Evolutionary conservation across 2,888 invertebrate genomes (phyloP).

Genomic region (Cryptus viduatorius): DNA sequence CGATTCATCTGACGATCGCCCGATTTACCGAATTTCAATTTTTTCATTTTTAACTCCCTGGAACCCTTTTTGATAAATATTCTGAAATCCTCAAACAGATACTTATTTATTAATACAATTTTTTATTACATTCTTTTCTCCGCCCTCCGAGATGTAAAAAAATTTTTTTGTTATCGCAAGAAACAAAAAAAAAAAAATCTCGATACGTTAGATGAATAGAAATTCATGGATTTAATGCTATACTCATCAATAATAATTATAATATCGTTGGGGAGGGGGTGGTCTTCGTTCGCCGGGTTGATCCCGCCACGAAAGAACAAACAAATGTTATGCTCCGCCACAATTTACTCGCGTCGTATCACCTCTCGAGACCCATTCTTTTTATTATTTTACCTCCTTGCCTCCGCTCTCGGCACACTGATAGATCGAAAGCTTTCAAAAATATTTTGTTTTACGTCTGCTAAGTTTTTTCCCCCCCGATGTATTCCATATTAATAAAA

Average conservation of each 20-base stretch:
- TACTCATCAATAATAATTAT: conserved; percentile 43
- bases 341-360: conserved; percentile 13
- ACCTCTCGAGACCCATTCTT: not conserved
- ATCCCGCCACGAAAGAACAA: conserved; percentile 8
- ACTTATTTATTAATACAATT: no score
- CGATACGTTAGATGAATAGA: conserved; percentile 6
- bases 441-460: conserved; percentile 20
- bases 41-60: not conserved
- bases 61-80: no score
- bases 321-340: conserved; percentile 11
- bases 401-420: not conserved
- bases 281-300: conserved; percentile 15
- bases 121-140: no score
- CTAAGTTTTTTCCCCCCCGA: not conserved
- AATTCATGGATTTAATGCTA: conserved; percentile 12
- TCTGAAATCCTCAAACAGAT: not conserved
- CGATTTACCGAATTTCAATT: conserved; percentile 40
- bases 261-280: conserved; percentile 20
- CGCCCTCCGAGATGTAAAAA: no score
- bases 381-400: not conserved
- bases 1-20: not conserved
- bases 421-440: conserved; percentile 38
- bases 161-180: no score
- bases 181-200: not conserved
- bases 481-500: conserved; percentile 14